Conservation (phyloP, 2,113 vertebrate species). For the Alectura lathami region DNA sequence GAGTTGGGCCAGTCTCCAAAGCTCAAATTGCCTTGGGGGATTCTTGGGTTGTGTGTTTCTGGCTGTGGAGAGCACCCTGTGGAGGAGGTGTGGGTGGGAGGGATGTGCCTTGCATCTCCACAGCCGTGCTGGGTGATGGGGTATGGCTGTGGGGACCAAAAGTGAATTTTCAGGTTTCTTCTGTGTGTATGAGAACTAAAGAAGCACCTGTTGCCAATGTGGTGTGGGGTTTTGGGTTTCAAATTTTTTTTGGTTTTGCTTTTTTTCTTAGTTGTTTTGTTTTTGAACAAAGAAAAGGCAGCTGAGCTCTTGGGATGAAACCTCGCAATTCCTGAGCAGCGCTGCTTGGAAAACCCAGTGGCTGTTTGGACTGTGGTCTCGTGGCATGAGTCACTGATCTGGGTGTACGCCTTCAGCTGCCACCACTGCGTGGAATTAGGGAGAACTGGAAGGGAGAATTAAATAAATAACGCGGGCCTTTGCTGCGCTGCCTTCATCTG, state of each 20-base stretch:
- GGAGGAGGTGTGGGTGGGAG: neutral
- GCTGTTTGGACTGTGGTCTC: constrained; percentile 70
- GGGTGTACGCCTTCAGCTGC: constrained; percentile 65
- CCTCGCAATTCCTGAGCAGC: neutral
- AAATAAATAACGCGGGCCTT: neutral
- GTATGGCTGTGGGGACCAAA: neutral
- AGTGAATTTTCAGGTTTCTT: neutral
- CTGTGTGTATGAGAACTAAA: neutral
- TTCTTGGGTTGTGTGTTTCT: neutral
- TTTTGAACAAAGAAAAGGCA: neutral
- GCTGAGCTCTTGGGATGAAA: neutral
- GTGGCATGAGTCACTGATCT: constrained; percentile 73
- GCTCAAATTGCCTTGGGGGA: neutral
- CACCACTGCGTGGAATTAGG: constrained; percentile 43
- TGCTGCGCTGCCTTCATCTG: neutral
- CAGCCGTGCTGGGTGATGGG: neutral
- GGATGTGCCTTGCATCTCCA: neutral
- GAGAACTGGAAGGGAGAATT: constrained; percentile 44
- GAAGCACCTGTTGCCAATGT: neutral
- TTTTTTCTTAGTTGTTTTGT: neutral
- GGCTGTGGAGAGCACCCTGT: neutral
- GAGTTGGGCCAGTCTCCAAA: neutral
- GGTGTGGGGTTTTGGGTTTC: too few species aligned
- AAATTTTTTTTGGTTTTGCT: too few species aligned
- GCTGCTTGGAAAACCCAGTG: constrained; percentile 23